These are phyloP conservation scores for Bufo gargarizans DNA, from an alignment of 2,113 vertebrate species.

Conservation along the genomic window DNA sequence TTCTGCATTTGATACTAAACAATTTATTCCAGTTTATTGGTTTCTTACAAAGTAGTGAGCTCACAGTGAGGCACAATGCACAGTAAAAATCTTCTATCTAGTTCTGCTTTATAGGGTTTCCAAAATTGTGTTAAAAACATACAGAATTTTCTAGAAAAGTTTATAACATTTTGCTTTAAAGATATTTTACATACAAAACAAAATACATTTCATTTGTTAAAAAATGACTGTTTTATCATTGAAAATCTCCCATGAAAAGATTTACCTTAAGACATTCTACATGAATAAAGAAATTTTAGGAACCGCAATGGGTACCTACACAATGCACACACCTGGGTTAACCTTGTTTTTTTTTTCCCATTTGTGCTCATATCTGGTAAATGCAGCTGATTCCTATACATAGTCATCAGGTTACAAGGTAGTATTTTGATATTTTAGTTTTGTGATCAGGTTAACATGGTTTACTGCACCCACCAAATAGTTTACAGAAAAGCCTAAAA, in stretches of 20 bases:
- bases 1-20: conserved; percentile 41
- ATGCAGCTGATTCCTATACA: background rate
- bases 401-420: background rate
- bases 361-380: no score
- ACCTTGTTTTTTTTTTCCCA: background rate
- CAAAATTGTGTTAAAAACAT: conserved; percentile 55
- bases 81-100: conserved; percentile 68
- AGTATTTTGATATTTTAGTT: background rate
- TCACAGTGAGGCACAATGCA: conserved; percentile 79
- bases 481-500: background rate
- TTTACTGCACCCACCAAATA: background rate
- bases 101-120: conserved; percentile 55
- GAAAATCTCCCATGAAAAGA: background rate
- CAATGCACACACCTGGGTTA: background rate
- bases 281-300: background rate
- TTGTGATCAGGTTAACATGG: background rate
- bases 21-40: conserved; percentile 84
- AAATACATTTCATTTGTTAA: background rate
- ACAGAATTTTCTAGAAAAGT: conserved; percentile 21
- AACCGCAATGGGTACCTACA: background rate
- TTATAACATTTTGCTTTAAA: conserved; percentile 5
- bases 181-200: conserved; percentile 29
- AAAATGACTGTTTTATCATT: conserved; percentile 6
- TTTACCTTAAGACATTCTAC: background rate
- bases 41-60: conserved; percentile 76